Evolutionary conservation across 1,140 invertebrate species (phyloP).

Genomic region (Zaprionus ornatus): DNA sequence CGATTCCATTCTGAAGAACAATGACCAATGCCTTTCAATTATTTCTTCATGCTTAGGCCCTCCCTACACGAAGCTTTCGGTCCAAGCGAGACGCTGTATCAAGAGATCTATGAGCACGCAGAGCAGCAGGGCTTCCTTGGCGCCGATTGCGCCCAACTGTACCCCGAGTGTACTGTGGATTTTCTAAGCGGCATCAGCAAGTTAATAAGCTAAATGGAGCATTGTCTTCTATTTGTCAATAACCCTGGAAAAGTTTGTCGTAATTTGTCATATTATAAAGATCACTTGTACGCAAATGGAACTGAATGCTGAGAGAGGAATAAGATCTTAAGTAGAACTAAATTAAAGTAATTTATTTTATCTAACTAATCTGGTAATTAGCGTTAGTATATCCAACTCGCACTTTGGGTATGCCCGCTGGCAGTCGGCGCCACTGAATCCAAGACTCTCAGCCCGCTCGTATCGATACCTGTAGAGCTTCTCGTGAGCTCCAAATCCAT

Average conservation of each 20-base stretch:
- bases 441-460: conserved; percentile 71
- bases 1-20: neutral
- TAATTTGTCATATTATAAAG: neutral
- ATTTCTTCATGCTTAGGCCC: conserved; percentile 47
- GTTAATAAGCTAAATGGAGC: conserved; percentile 32
- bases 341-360: conserved; percentile 52
- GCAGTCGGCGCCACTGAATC: conserved; percentile 67
- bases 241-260: neutral
- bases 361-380: conserved; percentile 64
- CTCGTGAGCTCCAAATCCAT: conserved; percentile 66
- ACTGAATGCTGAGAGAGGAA: neutral
- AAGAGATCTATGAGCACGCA: conserved; percentile 62
- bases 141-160: conserved; percentile 55
- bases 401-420: conserved; percentile 66
- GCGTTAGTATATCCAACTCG: conserved; percentile 57
- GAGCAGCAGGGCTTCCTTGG: conserved; percentile 66
- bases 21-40: neutral
- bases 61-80: conserved; percentile 74
- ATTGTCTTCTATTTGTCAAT: neutral
- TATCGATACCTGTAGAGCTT: conserved; percentile 61
- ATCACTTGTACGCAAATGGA: neutral
- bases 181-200: conserved; percentile 64
- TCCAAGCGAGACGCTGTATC: conserved; percentile 57
- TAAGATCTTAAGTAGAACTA: neutral
- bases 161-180: conserved; percentile 59